These are phyloP conservation scores for Druceiella hillmani DNA, from an alignment of 2,888 invertebrate species.

Conservation along the genomic window DNA sequence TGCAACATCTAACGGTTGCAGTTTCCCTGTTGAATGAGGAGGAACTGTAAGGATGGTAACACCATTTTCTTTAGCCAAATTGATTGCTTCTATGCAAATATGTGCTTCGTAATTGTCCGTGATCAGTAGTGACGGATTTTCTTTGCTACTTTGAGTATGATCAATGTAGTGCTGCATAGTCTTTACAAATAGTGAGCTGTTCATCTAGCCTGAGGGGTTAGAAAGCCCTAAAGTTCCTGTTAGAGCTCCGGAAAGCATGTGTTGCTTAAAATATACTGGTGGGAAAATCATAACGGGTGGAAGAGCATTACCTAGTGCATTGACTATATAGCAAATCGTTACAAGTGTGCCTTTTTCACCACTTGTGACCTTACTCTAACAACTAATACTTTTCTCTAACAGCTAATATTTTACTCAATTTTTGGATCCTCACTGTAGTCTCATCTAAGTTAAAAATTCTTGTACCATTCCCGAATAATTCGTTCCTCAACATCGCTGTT, in stretches of 20 bases:
- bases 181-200: constrained; percentile 28
- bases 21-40: constrained; percentile 32
- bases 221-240: constrained; percentile 31
- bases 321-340: constrained; percentile 23
- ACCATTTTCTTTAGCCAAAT: constrained; percentile 29
- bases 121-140: constrained; percentile 28
- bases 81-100: constrained; percentile 40
- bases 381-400: constrained; percentile 26
- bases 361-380: constrained; percentile 25
- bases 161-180: constrained; percentile 31
- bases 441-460: constrained; percentile 31
- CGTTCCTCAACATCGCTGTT: constrained; percentile 13
- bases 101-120: constrained; percentile 31
- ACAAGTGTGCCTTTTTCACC: constrained; percentile 26
- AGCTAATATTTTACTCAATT: constrained; percentile 29
- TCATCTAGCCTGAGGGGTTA: constrained; percentile 31
- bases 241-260: constrained; percentile 29
- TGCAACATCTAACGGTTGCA: constrained; percentile 31
- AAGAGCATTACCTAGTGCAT: constrained; percentile 21
- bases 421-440: constrained; percentile 31
- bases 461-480: constrained; percentile 25
- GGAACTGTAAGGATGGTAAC: constrained; percentile 33
- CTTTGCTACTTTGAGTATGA: constrained; percentile 22
- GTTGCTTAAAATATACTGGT: constrained; percentile 18
- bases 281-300: constrained; percentile 25